Evolutionary conservation across 2,113 vertebrate species (phyloP), one percentile per base, ranked within the genome.

Genomic region (Pleuronectes platessa): DNA sequence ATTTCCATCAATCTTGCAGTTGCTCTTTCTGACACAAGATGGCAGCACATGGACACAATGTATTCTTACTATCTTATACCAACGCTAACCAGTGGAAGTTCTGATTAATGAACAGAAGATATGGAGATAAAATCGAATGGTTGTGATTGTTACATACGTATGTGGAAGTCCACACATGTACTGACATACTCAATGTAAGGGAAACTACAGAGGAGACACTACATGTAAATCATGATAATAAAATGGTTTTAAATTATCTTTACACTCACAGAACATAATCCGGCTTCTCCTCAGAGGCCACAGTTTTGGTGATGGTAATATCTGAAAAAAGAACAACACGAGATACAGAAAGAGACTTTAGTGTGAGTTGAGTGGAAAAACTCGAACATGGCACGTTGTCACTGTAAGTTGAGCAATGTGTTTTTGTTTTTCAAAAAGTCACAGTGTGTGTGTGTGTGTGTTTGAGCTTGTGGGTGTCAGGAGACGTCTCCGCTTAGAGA

Each of bases 181-280:
- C 49, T 6, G 49, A 20, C 49, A 51, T 9, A 21, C 20, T 8
- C 2, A 21, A 45, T 45, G 3, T 12, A 15, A 27, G 5, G 21
- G 10, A 31, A 20, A 17, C 42, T 24, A 12, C 21, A 55, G 21
- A 53, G 40, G 31, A 49, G 56, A 60, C 9, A 51, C 12, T 11
- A 61, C 47, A 82, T 45, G 42, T 3, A 54, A 9, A 54, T 54
- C 51, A 61, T 13, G 63, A 74, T 4, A 14, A 49, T 12, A 31
- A 55, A 45, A 45, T 24, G 0, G 24, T 71, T 59, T 54, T 0
- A 68, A 45, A 70, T 74, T 20, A 60, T 64, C 49, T 86, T 78
- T 54, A 70, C 13, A 92, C 92, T 92, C 68, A 93, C 92, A 86
- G 79, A 42, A 92, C 80, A 56, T 92, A 93, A 84, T 93, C 90